Percentiles rank a stretch among this genome's conserved stretches.
phyloP scores from a whole-genome alignment of 2,113 vertebrate species.

The Budorcas taxicolor region DNA sequence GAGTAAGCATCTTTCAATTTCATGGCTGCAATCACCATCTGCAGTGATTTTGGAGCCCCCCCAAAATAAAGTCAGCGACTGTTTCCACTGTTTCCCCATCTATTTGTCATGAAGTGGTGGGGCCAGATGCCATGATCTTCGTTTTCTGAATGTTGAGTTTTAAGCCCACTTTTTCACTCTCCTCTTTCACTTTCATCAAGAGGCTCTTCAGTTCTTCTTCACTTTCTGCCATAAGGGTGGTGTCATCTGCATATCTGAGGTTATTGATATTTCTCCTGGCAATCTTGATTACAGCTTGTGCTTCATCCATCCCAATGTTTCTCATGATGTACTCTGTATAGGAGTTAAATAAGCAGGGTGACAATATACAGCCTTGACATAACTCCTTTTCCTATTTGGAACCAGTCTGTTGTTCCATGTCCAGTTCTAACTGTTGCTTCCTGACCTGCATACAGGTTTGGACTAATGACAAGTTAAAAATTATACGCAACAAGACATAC shows the following conservation, averaged over 20 bases:
- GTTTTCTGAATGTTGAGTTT: neutral
- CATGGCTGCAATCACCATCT: neutral
- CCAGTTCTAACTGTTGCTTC: neutral
- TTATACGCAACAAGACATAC: neutral
- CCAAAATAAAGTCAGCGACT: neutral
- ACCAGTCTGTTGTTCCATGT: neutral
- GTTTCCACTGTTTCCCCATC: neutral
- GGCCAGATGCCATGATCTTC: neutral
- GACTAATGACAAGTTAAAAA: neutral
- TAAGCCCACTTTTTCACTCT: neutral
- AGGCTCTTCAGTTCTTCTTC: neutral
- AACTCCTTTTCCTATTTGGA: neutral
- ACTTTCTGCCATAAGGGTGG: neutral
- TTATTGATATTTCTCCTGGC: neutral
- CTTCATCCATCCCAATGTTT: neutral
- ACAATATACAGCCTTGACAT: neutral
- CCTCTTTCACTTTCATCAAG: neutral
- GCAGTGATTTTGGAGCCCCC: neutral
- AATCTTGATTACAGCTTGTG: neutral
- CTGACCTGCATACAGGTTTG: neutral
- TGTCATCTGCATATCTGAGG: neutral
- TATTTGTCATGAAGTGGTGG: neutral
- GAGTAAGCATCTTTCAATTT: neutral
- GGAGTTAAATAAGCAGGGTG: neutral
- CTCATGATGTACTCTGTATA: neutral